Conservation (phyloP, 2,113 vertebrate species). For the Dipodomys stephensi region DNA sequence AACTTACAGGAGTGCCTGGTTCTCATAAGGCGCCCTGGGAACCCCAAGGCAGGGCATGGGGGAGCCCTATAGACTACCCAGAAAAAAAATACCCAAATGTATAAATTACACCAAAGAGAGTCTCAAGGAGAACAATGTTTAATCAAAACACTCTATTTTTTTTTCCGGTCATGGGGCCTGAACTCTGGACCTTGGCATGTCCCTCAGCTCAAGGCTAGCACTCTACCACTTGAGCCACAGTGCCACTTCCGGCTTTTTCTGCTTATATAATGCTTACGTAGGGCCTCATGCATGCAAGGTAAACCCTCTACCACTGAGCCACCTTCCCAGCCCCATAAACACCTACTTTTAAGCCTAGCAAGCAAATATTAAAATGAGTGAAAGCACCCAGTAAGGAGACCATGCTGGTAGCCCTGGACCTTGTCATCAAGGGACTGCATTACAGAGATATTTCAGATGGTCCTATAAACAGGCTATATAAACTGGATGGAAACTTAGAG, state of each 20-base stretch:
- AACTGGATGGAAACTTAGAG: not conserved
- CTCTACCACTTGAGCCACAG: too few species aligned
- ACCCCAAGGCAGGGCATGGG: not conserved
- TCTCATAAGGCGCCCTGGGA: not conserved
- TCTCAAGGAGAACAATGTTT: slow-evolving; percentile 54
- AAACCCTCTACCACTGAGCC: not conserved
- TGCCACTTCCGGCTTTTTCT: too few species aligned
- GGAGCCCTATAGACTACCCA: not conserved
- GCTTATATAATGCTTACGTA: too few species aligned
- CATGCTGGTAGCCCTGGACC: not conserved
- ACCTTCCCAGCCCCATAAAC: too few species aligned
- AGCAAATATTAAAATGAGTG: slow-evolving; percentile 30
- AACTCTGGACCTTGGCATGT: too few species aligned
- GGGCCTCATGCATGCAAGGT: too few species aligned
- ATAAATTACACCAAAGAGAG: slow-evolving; percentile 61
- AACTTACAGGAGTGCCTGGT: not conserved
- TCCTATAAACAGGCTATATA: not conserved
- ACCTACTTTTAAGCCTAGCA: slow-evolving; percentile 28
- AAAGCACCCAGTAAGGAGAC: not conserved
- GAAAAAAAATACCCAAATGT: slow-evolving; percentile 34
- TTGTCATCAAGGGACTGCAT: not conserved
- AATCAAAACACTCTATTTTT: slow-evolving; percentile 22
- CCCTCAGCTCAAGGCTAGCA: too few species aligned
- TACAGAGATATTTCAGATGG: not conserved
- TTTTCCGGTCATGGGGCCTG: too few species aligned